phyloP scores from a whole-genome alignment of 2,797 vertebrate species.

The Ceryle rudis region DNA sequence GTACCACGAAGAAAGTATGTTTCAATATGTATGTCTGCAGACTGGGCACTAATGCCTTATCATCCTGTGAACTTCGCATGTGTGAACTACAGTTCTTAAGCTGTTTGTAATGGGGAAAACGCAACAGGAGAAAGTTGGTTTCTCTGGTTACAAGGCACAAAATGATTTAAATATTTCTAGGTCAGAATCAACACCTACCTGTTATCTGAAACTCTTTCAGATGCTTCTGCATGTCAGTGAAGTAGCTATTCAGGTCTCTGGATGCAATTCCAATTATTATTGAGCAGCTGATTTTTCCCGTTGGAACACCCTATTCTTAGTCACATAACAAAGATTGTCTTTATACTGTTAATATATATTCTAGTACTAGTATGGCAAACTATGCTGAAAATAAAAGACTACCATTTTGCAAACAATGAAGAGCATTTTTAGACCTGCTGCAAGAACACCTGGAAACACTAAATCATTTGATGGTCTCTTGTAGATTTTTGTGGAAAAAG shows the following conservation, averaged over 20 bases:
- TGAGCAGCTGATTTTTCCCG: background rate
- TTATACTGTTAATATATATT: background rate
- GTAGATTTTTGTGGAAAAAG: background rate
- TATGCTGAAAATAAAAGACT: background rate
- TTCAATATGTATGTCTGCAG: background rate
- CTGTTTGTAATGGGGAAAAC: background rate
- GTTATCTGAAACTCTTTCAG: background rate
- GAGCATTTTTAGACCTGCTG: background rate
- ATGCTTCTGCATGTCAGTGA: background rate
- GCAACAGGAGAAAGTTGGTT: background rate
- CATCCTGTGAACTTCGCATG: background rate
- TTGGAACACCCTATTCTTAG: background rate
- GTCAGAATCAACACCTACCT: background rate
- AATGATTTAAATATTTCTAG: background rate
- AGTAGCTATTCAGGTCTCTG: background rate
- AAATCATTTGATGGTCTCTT: rapidly evolving
- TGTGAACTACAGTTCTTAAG: background rate
- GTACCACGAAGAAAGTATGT: background rate
- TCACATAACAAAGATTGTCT: background rate
- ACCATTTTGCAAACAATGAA: background rate
- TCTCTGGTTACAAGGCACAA: background rate
- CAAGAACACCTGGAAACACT: background rate
- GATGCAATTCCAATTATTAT: background rate
- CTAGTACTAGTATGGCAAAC: background rate
- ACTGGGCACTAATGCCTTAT: background rate